Base-by-base conservation (phyloP, 2,888 invertebrate species). In the Phortica okadai region DNA sequence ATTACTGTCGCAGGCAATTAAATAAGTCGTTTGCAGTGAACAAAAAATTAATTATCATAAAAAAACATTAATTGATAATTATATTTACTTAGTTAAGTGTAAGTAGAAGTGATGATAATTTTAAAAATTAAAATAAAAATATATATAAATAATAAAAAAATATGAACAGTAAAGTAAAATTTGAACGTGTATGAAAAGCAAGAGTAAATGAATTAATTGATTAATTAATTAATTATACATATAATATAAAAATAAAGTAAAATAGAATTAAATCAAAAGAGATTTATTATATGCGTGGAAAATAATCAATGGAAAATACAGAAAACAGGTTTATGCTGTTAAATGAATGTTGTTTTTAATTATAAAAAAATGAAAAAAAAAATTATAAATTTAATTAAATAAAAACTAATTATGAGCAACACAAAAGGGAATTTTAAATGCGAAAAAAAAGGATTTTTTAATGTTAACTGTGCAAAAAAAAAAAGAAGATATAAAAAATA, bases 31-130 rank as follows among this genome's bases (percentile, higher is more conserved):
- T 16, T 21, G 50, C 50, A 62, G 67, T 73, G 64, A 74, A 75
- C 14, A 76, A 56, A 72, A 64, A 74, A 10, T 33, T 21, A 45
- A 67, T 16, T 21, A 59, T 70, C 75, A 77, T 66, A 76, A 70
- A 76, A 67, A 81, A 87, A 87, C 83, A 80, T 85, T 82, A 86
- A 82, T 81, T 81, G 82, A 89, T 87, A 88, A 33, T 88, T 83
- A 33, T 33, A 33, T 33, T 33, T 82, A 84, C 77, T 80, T 85
- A 88, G 84, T 74, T 85, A 87, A 84, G 86, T 79, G 83, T 86
- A 83, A 86, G 86, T 87, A 88, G 88, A 81, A 87, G 86, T 88
- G 88, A 86, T 87, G 84, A 83, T 87, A 89, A 89, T 85, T 45
- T 87, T 83, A 86, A 88, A 89, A 87, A 89, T 85, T 86, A 84